These are phyloP conservation scores for Solenopsis invicta DNA, from an alignment of 1,140 invertebrate species.

Conservation along the genomic window DNA sequence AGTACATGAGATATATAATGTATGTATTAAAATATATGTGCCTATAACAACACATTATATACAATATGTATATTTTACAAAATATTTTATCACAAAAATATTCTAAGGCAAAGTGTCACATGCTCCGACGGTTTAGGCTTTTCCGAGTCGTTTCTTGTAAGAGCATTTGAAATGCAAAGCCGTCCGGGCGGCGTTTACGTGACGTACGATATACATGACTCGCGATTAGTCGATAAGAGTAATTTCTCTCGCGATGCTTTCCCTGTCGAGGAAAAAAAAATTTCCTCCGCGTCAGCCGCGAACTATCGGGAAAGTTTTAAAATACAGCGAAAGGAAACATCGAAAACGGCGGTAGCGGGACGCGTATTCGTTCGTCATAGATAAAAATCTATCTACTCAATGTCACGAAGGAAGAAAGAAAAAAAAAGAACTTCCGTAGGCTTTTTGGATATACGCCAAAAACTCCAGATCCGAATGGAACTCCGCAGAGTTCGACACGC, in stretches of 20 bases:
- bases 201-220: constrained; percentile 41
- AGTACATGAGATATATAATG: no score
- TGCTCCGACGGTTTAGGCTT: constrained; percentile 27
- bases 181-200: constrained; percentile 25
- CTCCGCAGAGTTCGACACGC: constrained; percentile 8
- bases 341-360: neutral
- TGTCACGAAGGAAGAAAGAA: constrained; percentile 40
- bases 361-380: neutral
- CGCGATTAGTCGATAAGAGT: constrained; percentile 47
- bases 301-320: constrained; percentile 35
- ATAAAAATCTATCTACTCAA: constrained; percentile 54
- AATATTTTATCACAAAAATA: neutral
- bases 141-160: constrained; percentile 27
- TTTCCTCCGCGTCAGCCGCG: neutral
- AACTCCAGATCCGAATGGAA: constrained; percentile 10
- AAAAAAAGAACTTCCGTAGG: constrained; percentile 11
- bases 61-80: neutral
- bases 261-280: neutral
- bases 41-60: neutral
- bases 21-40: neutral
- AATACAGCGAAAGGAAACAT: constrained; percentile 38
- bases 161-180: constrained; percentile 49
- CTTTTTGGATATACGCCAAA: constrained; percentile 50
- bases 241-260: constrained; percentile 40
- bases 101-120: constrained; percentile 16